These are phyloP conservation scores for Corapipo altera DNA, from an alignment of 2,113 vertebrate species.

Conservation along the genomic window DNA sequence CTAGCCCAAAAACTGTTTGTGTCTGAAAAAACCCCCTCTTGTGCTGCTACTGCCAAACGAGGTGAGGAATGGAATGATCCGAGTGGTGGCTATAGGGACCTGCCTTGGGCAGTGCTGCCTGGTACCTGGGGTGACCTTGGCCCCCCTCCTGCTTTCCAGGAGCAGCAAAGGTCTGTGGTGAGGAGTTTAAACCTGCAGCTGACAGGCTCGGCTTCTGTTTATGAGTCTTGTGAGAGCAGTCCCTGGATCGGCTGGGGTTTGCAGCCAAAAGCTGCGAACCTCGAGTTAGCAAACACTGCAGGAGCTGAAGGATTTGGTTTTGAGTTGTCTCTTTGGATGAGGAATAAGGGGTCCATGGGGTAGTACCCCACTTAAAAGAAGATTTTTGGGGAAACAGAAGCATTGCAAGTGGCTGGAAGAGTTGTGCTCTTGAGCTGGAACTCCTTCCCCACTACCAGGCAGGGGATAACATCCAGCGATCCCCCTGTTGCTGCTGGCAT, in stretches of 20 bases:
- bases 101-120: neutral
- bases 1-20: neutral
- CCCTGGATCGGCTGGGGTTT: neutral
- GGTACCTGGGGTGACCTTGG: neutral
- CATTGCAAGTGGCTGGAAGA: neutral
- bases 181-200: neutral
- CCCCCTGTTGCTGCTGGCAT: neutral
- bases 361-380: neutral
- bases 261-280: neutral
- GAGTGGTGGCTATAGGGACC: neutral
- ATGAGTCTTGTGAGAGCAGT: neutral
- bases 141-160: neutral
- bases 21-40: neutral
- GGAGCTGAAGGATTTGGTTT: neutral
- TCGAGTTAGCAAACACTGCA: neutral
- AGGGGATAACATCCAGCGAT: neutral
- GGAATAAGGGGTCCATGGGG: neutral
- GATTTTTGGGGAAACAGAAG: neutral
- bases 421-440: neutral
- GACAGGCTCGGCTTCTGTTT: neutral
- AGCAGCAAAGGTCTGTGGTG: neutral
- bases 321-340: neutral
- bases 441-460: neutral
- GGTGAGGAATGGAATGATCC: neutral
- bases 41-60: neutral